Evolutionary conservation across 2,888 invertebrate species (phyloP).

Genomic region (Aethes cnicana): DNA sequence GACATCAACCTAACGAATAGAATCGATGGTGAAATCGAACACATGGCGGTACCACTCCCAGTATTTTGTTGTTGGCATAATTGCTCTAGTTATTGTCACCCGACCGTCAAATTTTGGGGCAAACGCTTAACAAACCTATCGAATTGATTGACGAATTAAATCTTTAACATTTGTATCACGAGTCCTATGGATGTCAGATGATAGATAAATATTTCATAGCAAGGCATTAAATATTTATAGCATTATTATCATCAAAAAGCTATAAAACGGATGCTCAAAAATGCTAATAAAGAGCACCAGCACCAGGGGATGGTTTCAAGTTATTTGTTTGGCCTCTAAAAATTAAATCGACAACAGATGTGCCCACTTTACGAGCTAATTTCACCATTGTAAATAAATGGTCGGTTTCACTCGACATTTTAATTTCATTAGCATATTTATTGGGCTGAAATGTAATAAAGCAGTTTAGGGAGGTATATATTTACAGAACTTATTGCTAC

Average conservation of each 20-base stretch:
- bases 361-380: conserved; percentile 73
- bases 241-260: conserved; percentile 37
- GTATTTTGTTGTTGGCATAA: conserved; percentile 17
- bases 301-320: conserved; percentile 57
- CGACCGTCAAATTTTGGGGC: background rate
- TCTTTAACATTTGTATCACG: background rate
- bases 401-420: conserved; percentile 35
- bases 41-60: conserved; percentile 24
- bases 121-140: conserved; percentile 1
- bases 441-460: conserved; percentile 7
- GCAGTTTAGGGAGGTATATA: too few relatives aligned
- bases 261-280: conserved; percentile 39
- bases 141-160: background rate
- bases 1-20: conserved; percentile 51
- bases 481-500: too few relatives aligned
- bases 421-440: conserved; percentile 27
- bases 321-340: conserved; percentile 69
- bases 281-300: conserved; percentile 48
- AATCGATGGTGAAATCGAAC: conserved; percentile 40
- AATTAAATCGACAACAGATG: conserved; percentile 65
- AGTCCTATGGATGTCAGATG: conserved; percentile 3
- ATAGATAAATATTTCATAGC: conserved; percentile 13
- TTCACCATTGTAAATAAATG: conserved; percentile 51
- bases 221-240: conserved; percentile 26
- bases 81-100: conserved; percentile 14